Conservation (phyloP, 2,888 invertebrate species). For the Coelinius sp. region DNA sequence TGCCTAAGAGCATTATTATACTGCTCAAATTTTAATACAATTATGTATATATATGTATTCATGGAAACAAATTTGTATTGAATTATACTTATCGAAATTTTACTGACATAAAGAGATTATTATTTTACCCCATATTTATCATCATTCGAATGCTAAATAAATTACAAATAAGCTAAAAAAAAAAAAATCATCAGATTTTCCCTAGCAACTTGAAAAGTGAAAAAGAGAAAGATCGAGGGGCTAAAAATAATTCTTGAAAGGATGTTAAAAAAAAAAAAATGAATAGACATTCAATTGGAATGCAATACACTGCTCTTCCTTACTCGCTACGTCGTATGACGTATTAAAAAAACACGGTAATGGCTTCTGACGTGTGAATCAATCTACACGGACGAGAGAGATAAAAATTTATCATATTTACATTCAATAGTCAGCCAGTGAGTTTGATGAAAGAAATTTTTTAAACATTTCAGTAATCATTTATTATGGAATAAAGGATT, state of each 20-base stretch:
- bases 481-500: neutral
- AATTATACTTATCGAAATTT: constrained; percentile 17
- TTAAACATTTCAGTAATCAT: neutral
- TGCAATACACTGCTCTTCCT: constrained; percentile 27
- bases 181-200: neutral
- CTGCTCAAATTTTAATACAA: constrained; percentile 22
- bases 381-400: neutral
- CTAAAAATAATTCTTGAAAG: constrained; percentile 9
- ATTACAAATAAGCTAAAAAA: neutral
- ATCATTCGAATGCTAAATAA: neutral
- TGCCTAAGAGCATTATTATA: constrained; percentile 37
- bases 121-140: neutral
- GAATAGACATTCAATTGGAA: constrained; percentile 15
- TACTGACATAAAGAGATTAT: neutral
- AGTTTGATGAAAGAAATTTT: too few relatives aligned
- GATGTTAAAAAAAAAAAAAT: neutral
- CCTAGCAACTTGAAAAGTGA: neutral
- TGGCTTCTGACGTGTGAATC: neutral
- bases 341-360: constrained; percentile 17
- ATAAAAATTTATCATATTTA: neutral
- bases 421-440: neutral
- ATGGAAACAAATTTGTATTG: constrained; percentile 11
- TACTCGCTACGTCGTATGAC: constrained; percentile 22
- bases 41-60: constrained; percentile 23
- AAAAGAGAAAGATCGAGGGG: neutral